Evolutionary conservation across 2,888 invertebrate species (phyloP), one percentile per base, ranked within the genome.

Genomic region (Dyspetes luteomarginatus): DNA sequence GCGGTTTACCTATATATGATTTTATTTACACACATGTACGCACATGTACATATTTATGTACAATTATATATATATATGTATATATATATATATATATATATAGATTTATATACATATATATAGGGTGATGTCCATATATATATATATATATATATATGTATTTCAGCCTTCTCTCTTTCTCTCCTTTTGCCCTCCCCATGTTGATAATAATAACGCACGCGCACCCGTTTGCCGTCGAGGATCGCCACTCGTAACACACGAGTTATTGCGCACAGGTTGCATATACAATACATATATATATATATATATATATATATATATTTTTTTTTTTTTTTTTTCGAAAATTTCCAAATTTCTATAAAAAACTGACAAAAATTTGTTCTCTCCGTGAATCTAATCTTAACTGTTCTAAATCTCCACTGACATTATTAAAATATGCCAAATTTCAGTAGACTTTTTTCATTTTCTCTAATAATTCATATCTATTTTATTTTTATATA

Each of bases 241-340:
- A 81, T 81, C 69, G 73, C 73, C 73, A 74, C 81, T 81, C 71
- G 65, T 65, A 82, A 69, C 78, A 76, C 72, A 72, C 73, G 45
- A 12, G 60, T 68, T 71, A 73, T 69, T 56, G 56, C 77, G 36
- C 72, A 62, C 56, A 72, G 22, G n/a, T 30, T 78, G 24, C 2
- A 45, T 45, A 45, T 45, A n/a, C 5, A 24, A 12, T 55, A 9
- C 19, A 55, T 64, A 50, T 5, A n/a, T n/a, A n/a, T n/a, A n/a
- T n/a, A n/a, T 24, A 17, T 24, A 24, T 24, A 45, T 3, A 45
- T 45, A n/a, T 45, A 7, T 4, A 45, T n/a, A 45, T 1, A 45
- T 0, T 36, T 36, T 36, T 36, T 36, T 36, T 36, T 36, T 36
- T 1, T 9, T 1, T 36, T 36, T 12, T 2, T 2, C 36, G 7